Evolutionary conservation across 2,888 invertebrate genomes (phyloP).

Genomic region (Meghimatium bilineatum): DNA sequence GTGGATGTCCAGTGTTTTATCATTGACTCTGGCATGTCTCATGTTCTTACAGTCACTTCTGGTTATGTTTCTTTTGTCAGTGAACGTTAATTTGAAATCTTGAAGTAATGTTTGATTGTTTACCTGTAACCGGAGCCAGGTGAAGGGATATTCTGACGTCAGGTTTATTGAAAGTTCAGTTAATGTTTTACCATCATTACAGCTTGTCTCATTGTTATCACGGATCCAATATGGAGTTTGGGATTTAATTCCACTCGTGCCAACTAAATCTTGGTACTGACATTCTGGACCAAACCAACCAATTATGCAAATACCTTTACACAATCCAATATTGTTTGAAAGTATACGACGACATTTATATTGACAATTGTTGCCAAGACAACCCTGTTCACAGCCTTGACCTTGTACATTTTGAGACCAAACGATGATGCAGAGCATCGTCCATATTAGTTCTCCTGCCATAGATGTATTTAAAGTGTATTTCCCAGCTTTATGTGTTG

Average conservation of each 20-base stretch:
- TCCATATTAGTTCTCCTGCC: background rate
- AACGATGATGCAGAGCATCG: background rate
- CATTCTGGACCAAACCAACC: conserved; percentile 6
- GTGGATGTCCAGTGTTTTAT: conserved; percentile 5
- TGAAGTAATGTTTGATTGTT: background rate
- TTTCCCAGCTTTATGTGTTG: too few relatives aligned
- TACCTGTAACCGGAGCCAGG: background rate
- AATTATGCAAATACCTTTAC: background rate
- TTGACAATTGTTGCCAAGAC: background rate
- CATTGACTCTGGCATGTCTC: background rate
- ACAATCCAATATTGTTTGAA: background rate
- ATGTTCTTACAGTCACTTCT: background rate
- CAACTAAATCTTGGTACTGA: background rate
- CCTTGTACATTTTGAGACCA: background rate
- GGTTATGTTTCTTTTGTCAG: background rate
- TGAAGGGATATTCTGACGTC: background rate
- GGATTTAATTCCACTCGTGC: background rate
- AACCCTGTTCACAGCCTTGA: background rate
- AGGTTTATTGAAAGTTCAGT: background rate
- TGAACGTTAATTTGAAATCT: background rate
- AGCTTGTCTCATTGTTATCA: background rate
- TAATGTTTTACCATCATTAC: background rate
- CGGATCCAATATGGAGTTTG: background rate
- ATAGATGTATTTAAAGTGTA: too few relatives aligned
- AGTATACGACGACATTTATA: background rate